phyloP scores from a whole-genome alignment of 2,113 vertebrate species.

The Chionis minor region DNA sequence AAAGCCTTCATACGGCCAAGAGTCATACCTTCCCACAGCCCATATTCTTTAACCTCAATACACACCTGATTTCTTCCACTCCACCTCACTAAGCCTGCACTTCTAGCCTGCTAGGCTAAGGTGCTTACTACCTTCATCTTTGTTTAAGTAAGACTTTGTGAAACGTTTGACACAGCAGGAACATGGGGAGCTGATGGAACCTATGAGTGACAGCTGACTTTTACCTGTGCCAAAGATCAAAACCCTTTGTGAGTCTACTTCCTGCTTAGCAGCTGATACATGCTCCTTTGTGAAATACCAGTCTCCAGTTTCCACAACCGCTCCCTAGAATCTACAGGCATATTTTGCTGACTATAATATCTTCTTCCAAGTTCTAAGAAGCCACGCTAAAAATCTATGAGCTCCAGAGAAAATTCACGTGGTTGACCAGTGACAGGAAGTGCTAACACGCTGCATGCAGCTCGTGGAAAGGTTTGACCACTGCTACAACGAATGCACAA shows the following conservation, averaged over 20 bases:
- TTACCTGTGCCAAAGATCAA: background rate
- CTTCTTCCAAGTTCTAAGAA: background rate
- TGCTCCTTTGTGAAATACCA: background rate
- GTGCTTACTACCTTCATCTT: background rate
- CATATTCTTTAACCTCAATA: background rate
- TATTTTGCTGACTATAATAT: background rate
- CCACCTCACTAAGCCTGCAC: background rate
- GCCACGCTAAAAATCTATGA: background rate
- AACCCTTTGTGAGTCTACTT: background rate
- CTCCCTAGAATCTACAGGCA: background rate
- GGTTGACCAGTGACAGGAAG: background rate
- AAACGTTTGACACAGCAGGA: background rate
- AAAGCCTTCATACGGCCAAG: background rate
- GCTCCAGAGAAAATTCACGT: background rate
- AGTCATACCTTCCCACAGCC: background rate
- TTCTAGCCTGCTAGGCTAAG: background rate
- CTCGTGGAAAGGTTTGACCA: background rate
- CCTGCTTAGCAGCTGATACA: background rate
- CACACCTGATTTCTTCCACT: background rate
- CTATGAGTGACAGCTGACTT: background rate
- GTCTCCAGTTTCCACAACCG: background rate
- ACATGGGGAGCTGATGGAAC: background rate
- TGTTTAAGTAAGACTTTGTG: background rate
- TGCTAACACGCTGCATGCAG: background rate
- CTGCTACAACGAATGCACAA: background rate